These are phyloP conservation scores for Grammomys dolichurus DNA, from an alignment of 2,113 vertebrate genomes.

Conservation along the genomic window DNA sequence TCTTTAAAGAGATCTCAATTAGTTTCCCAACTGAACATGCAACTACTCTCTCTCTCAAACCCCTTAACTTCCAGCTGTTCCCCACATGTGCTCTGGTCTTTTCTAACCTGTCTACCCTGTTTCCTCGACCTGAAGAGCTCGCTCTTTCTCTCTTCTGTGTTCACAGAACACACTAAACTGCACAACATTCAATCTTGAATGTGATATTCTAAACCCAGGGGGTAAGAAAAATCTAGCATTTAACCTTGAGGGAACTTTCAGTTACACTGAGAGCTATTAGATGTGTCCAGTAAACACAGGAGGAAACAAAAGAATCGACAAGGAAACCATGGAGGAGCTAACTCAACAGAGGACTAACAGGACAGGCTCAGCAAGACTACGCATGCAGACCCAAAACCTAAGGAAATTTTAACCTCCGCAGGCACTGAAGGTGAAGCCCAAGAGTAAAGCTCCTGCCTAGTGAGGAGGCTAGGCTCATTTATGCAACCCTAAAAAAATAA, in stretches of 20 bases:
- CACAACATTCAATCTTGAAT: not conserved
- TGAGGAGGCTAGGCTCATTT: not conserved
- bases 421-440: not conserved
- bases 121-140: not conserved
- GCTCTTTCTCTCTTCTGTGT: not conserved
- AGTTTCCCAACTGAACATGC: not conserved
- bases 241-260: not conserved
- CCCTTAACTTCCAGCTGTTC: not conserved
- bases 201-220: not conserved
- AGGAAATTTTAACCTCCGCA: not conserved
- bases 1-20: conserved; percentile 26
- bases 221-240: not conserved
- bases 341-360: not conserved
- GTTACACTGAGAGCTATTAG: conserved; percentile 11
- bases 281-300: not conserved
- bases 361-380: not conserved
- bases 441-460: no score
- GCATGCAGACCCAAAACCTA: not conserved
- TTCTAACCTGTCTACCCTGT: not conserved
- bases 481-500: not conserved
- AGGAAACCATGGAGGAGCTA: not conserved
- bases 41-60: not conserved
- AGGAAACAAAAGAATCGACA: not conserved
- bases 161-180: not conserved
- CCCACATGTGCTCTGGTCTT: not conserved